phyloP scores from a whole-genome alignment of 2,888 invertebrate species.

The Sinohyriopsis cumingii region DNA sequence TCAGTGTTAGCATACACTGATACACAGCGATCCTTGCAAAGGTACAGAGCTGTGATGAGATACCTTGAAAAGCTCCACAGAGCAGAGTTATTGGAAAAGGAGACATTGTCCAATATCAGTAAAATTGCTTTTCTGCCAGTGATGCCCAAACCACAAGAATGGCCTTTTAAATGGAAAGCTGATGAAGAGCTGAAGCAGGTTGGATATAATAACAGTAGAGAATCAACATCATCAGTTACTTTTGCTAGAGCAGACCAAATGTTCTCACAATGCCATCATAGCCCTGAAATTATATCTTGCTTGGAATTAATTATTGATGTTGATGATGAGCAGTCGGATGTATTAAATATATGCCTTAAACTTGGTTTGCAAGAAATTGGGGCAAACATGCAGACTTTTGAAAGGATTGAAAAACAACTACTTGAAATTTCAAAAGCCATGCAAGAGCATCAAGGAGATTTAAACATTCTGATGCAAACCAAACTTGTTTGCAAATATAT shows the following conservation, averaged over 20 bases:
- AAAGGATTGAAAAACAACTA: slow-evolving; percentile 33
- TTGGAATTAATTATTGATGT: too few relatives aligned
- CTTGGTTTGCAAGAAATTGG: too few relatives aligned
- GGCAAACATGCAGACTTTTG: slow-evolving; percentile 1
- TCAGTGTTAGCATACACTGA: background rate
- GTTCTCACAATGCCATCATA: too few relatives aligned
- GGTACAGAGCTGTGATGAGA: background rate
- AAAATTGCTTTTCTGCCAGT: slow-evolving; percentile 5
- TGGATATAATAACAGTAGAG: too few relatives aligned
- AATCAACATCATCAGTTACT: too few relatives aligned
- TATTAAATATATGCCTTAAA: too few relatives aligned
- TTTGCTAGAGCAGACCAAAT: too few relatives aligned
- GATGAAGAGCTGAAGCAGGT: background rate
- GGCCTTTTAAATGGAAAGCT: slow-evolving; percentile 5
- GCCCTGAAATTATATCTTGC: too few relatives aligned
- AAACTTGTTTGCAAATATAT: slow-evolving; percentile 3
- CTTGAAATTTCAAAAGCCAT: slow-evolving; percentile 21
- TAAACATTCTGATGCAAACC: slow-evolving; percentile 38
- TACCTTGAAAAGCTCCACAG: background rate
- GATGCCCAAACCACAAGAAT: background rate
- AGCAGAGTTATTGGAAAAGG: background rate
- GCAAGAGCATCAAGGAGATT: slow-evolving; percentile 38
- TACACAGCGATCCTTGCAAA: background rate
- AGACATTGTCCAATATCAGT: background rate
- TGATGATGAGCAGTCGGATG: too few relatives aligned